A percentile compares a stretch with the other conserved stretches of the same genome.
These are phyloP conservation scores for Drosophila pseudotalamancana DNA, from an alignment of 2,888 invertebrate genomes.

Conservation along the genomic window DNA sequence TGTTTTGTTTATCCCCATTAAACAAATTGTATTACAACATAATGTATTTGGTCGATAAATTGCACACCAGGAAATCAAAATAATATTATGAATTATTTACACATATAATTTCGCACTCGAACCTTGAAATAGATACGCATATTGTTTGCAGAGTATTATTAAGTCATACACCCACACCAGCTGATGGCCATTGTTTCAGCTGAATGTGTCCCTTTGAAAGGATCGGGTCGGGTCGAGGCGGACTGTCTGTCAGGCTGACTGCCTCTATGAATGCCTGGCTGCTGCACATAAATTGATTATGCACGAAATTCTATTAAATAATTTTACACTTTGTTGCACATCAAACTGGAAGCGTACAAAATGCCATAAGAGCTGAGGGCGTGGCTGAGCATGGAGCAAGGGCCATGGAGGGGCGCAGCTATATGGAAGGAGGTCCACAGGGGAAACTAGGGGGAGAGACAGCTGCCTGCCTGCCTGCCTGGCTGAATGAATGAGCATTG, in stretches of 20 bases:
- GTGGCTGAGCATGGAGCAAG: conserved; percentile 18
- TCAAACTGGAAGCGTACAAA: conserved; percentile 74
- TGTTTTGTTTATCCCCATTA: too few relatives aligned
- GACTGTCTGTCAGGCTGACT: conserved; percentile 26
- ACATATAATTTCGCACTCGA: neutral
- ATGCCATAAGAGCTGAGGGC: conserved; percentile 67
- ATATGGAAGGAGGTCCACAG: neutral
- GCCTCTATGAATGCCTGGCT: conserved; percentile 57
- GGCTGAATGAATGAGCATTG: conserved; percentile 67
- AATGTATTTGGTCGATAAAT: too few relatives aligned
- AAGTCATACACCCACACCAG: conserved; percentile 20
- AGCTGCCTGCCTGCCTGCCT: conserved; percentile 45
- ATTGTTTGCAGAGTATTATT: conserved; percentile 21
- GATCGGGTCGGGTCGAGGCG: conserved; percentile 13
- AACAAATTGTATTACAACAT: too few relatives aligned
- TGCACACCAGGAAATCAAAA: too few relatives aligned
- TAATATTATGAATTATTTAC: neutral
- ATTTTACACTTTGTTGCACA: conserved; percentile 81
- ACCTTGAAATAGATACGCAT: neutral
- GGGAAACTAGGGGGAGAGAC: conserved; percentile 9
- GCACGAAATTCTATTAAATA: conserved; percentile 79
- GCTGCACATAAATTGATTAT: conserved; percentile 81
- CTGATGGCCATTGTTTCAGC: conserved; percentile 40
- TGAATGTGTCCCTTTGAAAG: conserved; percentile 44
- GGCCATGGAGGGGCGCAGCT: neutral